Conservation (phyloP, 2,113 vertebrate genomes). For the Circaetus cinerascens region DNA sequence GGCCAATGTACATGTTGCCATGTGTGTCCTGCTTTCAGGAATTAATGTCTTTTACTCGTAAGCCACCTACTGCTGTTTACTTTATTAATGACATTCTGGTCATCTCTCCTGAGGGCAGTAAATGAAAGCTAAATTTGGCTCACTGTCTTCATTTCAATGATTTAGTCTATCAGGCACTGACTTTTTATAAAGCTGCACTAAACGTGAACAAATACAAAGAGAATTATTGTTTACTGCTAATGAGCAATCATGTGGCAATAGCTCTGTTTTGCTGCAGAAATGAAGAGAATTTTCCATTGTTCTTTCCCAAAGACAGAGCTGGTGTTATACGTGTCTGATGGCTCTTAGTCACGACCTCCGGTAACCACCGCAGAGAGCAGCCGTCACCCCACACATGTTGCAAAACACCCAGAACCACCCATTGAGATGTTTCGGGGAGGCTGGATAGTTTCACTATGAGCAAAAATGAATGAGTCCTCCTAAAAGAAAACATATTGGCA, state of each 20-base stretch:
- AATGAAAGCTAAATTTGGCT: background rate
- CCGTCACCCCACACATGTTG: background rate
- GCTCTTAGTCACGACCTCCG: background rate
- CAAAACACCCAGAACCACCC: slow-evolving; percentile 57
- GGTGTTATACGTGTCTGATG: background rate
- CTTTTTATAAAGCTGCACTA: background rate
- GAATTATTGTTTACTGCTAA: background rate
- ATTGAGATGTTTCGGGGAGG: slow-evolving; percentile 34
- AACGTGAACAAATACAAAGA: background rate
- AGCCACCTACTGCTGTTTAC: background rate
- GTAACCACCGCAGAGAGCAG: background rate
- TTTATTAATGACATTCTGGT: background rate
- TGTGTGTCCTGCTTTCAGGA: background rate
- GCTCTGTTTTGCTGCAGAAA: background rate
- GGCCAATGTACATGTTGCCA: background rate
- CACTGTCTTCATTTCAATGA: background rate
- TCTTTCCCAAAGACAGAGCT: background rate
- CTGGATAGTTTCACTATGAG: slow-evolving; percentile 36
- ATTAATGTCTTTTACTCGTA: background rate
- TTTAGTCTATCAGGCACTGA: background rate
- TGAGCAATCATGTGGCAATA: background rate
- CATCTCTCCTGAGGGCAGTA: background rate
- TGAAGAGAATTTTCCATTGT: background rate
- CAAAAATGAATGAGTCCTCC: slow-evolving; percentile 38
- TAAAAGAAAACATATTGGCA: slow-evolving; percentile 67